Conservation (phyloP, 2,113 vertebrate genomes). For the Anas platyrhynchos region DNA sequence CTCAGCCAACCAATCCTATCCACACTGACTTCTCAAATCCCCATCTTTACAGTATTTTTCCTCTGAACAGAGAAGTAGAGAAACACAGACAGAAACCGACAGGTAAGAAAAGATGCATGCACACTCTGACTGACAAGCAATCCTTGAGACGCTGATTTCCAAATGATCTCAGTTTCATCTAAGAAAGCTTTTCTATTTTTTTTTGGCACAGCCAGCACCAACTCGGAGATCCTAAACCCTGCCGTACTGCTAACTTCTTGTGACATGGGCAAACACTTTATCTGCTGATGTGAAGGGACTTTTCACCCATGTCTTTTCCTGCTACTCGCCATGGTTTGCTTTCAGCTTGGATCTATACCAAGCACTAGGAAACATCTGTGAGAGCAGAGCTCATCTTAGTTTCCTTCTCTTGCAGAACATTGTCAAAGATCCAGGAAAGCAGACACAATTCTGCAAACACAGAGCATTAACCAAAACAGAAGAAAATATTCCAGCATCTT, state of each 20-base stretch:
- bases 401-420: conserved; percentile 35
- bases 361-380: conserved; percentile 13
- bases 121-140: not conserved
- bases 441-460: conserved; percentile 31
- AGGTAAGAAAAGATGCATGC: not conserved
- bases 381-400: not conserved
- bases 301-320: conserved; percentile 16
- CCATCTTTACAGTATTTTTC: not conserved
- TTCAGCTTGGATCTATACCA: conserved; percentile 19
- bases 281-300: not conserved
- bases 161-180: conserved; percentile 15
- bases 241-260: not conserved
- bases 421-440: conserved; percentile 34
- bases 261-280: not conserved
- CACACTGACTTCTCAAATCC: not conserved
- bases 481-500: conserved; percentile 15
- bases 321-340: not conserved
- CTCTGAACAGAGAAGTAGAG: not conserved
- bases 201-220: conserved; percentile 3
- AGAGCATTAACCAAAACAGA: conserved; percentile 37
- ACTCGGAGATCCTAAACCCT: not conserved
- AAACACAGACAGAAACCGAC: not conserved
- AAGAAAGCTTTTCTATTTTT: not conserved
- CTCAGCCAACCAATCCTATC: not conserved
- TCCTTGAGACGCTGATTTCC: not conserved